phyloP scores from a whole-genome alignment of 2,113 vertebrate species.

The Carlito syrichta region DNA sequence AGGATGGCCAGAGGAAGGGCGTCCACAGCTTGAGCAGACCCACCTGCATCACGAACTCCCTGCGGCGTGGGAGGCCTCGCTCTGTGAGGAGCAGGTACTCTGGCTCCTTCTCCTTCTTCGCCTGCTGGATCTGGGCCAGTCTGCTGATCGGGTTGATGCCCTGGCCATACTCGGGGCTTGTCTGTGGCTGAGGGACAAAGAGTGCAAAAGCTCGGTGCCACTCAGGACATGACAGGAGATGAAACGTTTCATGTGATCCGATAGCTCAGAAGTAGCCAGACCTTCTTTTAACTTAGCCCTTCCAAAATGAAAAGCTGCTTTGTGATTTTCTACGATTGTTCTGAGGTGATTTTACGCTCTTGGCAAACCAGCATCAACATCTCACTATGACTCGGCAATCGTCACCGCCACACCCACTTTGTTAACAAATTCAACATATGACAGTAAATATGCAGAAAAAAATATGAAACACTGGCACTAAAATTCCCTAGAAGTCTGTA shows the following conservation, averaged over 20 bases:
- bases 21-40: not conserved
- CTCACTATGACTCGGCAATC: not conserved
- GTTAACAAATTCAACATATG: not conserved
- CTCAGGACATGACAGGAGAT: not conserved
- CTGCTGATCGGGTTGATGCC: conserved; percentile 99
- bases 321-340: not conserved
- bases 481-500: not conserved
- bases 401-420: not conserved
- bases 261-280: not conserved
- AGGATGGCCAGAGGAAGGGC: not conserved
- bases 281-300: not conserved
- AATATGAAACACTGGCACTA: not conserved
- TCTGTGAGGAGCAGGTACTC: conserved; percentile 95
- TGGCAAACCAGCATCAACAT: not conserved
- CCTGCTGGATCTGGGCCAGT: conserved; percentile 98
- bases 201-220: conserved; percentile 23
- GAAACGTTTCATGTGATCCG: not conserved
- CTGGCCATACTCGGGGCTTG: conserved; percentile 95
- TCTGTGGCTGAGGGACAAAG: conserved; percentile 87
- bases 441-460: not conserved
- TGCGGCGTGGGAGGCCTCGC: conserved; percentile 93
- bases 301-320: not conserved
- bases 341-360: not conserved
- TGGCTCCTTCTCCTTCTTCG: conserved; percentile 98
- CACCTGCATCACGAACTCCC: conserved; percentile 99